Evolutionary conservation across 2,888 invertebrate species (phyloP).

Genomic region (Torymus auratus): DNA sequence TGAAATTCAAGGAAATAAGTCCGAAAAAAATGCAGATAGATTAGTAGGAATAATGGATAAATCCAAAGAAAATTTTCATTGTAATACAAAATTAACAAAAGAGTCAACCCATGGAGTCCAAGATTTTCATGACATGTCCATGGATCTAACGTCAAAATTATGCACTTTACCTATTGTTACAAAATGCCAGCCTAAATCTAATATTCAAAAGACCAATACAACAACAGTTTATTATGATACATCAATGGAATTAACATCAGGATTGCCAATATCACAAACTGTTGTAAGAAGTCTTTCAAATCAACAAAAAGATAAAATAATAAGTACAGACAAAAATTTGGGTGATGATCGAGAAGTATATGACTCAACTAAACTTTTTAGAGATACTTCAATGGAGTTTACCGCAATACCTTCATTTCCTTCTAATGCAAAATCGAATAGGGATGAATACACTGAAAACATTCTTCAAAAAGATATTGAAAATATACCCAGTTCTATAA

Average conservation of each 20-base stretch:
- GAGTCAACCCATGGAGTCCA: background rate
- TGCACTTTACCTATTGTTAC: background rate
- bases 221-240: conserved; percentile 18
- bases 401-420: background rate
- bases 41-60: too few relatives aligned
- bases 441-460: conserved; percentile 22
- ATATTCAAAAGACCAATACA: background rate
- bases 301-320: background rate
- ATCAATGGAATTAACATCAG: conserved; percentile 21
- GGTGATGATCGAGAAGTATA: background rate
- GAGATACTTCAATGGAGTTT: conserved; percentile 34
- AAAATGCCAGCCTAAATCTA: background rate
- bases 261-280: background rate
- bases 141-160: background rate
- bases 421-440: background rate
- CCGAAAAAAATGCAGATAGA: too few relatives aligned
- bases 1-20: too few relatives aligned
- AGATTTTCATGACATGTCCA: conserved; percentile 5
- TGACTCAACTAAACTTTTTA: conserved; percentile 30
- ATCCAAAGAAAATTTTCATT: background rate
- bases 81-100: background rate
- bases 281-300: background rate
- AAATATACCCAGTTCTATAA: conserved; percentile 4
- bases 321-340: background rate
- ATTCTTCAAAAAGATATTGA: conserved; percentile 26